Evolutionary conservation across 2,113 vertebrate genomes (phyloP).

Genomic region (Numenius arquata): DNA sequence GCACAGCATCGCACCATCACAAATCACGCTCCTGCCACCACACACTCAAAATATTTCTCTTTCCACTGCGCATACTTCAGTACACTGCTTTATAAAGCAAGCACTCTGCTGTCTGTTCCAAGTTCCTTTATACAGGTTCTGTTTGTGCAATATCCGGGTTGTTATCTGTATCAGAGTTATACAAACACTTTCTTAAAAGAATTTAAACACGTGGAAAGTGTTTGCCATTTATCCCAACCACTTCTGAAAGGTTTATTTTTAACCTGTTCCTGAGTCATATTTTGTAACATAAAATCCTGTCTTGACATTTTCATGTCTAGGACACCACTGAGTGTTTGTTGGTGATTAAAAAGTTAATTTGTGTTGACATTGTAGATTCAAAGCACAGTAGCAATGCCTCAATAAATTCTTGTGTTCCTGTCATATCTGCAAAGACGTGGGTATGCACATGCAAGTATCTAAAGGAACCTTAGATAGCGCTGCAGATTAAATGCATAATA

Average conservation of each 20-base stretch:
- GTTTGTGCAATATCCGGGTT: background rate
- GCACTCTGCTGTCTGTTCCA: background rate
- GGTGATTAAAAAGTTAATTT: background rate
- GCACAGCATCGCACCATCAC: background rate
- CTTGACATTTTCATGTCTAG: background rate
- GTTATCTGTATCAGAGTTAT: background rate
- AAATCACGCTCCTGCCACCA: background rate
- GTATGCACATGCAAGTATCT: background rate
- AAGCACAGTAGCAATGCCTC: background rate
- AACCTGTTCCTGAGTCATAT: background rate
- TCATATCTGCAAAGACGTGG: background rate
- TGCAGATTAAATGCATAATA: background rate
- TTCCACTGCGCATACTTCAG: background rate
- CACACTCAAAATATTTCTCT: background rate
- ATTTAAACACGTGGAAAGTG: background rate
- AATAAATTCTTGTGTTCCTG: background rate
- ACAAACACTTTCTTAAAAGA: background rate
- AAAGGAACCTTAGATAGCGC: background rate
- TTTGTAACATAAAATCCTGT: background rate
- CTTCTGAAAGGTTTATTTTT: background rate
- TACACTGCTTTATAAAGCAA: background rate
- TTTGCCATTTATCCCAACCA: background rate
- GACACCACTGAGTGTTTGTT: background rate
- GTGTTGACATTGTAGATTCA: background rate
- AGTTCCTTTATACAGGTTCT: background rate